A percentile compares a stretch with the other conserved stretches of the same genome.
These are phyloP conservation scores for Pseudachorutes palmiensis DNA, from an alignment of 1,140 invertebrate genomes.

Conservation along the genomic window DNA sequence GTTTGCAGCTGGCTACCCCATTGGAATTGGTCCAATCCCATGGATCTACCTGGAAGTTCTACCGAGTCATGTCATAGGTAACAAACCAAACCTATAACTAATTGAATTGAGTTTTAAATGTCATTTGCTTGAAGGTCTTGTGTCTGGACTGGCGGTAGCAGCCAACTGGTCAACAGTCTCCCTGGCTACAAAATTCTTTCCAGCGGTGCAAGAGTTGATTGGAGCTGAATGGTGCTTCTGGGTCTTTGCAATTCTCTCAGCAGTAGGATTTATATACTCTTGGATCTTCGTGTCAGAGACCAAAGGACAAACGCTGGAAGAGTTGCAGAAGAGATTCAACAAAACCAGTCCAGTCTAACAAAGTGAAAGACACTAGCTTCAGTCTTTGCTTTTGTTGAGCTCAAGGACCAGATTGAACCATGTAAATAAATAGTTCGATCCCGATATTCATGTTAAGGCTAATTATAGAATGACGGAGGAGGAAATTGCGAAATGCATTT, in stretches of 20 bases:
- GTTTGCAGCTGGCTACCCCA: neutral
- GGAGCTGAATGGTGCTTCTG: slow-evolving; percentile 65
- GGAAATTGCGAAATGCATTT: too few relatives aligned
- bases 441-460: too few relatives aligned
- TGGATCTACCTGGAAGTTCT: neutral
- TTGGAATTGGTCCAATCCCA: neutral
- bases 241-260: slow-evolving; percentile 63
- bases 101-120: too few relatives aligned
- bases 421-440: too few relatives aligned
- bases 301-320: slow-evolving; percentile 63
- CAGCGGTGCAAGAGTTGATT: slow-evolving; percentile 50
- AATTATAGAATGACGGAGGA: too few relatives aligned
- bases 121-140: neutral
- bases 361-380: too few relatives aligned
- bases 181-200: slow-evolving; percentile 67
- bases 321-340: slow-evolving; percentile 52
- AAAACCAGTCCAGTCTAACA: too few relatives aligned
- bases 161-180: slow-evolving; percentile 48
- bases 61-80: neutral
- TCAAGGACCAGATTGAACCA: too few relatives aligned
- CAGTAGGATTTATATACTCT: slow-evolving; percentile 53
- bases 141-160: neutral
- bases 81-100: neutral
- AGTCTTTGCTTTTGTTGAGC: too few relatives aligned
- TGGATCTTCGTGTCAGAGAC: slow-evolving; percentile 69